phyloP scores from a whole-genome alignment of 2,888 invertebrate genomes.

The Euplagia quadripunctaria region DNA sequence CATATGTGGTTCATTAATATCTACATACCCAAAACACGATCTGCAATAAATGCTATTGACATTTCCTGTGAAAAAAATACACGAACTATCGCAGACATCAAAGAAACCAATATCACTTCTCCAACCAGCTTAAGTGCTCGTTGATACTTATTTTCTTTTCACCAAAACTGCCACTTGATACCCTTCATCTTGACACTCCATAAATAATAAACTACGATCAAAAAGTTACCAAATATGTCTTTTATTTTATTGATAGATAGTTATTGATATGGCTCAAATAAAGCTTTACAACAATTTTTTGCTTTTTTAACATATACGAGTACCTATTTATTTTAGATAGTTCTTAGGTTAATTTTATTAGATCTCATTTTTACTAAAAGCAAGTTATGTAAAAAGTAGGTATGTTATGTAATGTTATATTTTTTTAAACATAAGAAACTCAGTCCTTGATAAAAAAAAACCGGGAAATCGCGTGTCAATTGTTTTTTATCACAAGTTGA shows the following conservation, averaged over 20 bases:
- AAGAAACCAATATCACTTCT: background rate
- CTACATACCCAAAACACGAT: too few species aligned
- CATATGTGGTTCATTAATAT: too few species aligned
- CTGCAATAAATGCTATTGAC: background rate
- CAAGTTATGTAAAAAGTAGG: too few species aligned
- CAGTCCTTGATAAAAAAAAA: too few species aligned
- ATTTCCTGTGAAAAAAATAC: background rate
- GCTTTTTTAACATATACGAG: conserved; percentile 10
- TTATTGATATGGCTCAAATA: conserved; percentile 33
- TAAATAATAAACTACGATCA: conserved; percentile 48
- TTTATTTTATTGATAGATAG: conserved; percentile 38
- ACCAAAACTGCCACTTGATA: conserved; percentile 34
- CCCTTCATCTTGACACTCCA: conserved; percentile 34
- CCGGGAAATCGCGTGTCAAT: too few species aligned
- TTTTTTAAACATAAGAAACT: too few species aligned
- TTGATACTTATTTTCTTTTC: conserved; percentile 14
- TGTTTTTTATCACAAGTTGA: too few species aligned
- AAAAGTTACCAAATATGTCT: conserved; percentile 28
- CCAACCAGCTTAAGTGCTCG: background rate
- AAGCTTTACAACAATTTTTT: conserved; percentile 27
- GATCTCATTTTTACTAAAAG: too few species aligned
- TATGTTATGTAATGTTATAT: too few species aligned
- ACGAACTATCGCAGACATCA: background rate
- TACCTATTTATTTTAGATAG: too few species aligned
- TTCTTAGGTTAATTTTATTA: too few species aligned